Evolutionary conservation across 64 coral and sea anemone species (phyloP).

Genomic region (Stylophora pistillata): DNA sequence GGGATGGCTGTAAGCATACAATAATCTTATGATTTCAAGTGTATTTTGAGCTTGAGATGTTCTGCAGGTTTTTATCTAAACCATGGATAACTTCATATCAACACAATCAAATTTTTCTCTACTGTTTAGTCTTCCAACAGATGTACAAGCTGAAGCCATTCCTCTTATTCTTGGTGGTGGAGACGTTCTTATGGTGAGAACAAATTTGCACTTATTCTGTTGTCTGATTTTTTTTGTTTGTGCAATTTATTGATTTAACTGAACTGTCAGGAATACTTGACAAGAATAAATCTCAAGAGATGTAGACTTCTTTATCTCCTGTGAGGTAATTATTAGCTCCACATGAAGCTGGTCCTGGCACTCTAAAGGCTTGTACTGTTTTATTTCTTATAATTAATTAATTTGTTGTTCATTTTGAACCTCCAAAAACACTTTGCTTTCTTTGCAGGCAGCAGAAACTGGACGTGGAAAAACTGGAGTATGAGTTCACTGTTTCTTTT

Average conservation of each 20-base stretch:
- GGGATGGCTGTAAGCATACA: conserved; percentile 94
- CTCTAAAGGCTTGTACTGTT: too few relatives aligned
- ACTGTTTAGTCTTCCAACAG: conserved; percentile 79
- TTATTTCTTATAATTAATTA: background rate
- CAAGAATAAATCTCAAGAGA: too few relatives aligned
- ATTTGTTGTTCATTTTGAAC: background rate
- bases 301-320: too few relatives aligned
- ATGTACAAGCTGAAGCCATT: conserved; percentile 99
- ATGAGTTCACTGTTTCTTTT: conserved; percentile 11
- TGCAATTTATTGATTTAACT: too few relatives aligned
- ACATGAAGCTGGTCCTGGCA: too few relatives aligned
- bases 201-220: background rate
- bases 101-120: background rate
- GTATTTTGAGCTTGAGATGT: background rate
- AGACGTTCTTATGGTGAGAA: conserved; percentile 94
- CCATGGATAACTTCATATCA: background rate
- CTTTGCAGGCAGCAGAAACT: conserved; percentile 88
- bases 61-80: background rate
- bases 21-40: background rate
- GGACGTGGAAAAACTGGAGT: conserved; percentile 99
- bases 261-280: too few relatives aligned
- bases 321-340: too few relatives aligned
- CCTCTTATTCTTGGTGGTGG: conserved; percentile 96
- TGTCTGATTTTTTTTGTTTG: too few relatives aligned
- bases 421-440: background rate